Evolutionary conservation across 1,140 invertebrate genomes (phyloP).

Genomic region (Temnothorax curvispinosus): DNA sequence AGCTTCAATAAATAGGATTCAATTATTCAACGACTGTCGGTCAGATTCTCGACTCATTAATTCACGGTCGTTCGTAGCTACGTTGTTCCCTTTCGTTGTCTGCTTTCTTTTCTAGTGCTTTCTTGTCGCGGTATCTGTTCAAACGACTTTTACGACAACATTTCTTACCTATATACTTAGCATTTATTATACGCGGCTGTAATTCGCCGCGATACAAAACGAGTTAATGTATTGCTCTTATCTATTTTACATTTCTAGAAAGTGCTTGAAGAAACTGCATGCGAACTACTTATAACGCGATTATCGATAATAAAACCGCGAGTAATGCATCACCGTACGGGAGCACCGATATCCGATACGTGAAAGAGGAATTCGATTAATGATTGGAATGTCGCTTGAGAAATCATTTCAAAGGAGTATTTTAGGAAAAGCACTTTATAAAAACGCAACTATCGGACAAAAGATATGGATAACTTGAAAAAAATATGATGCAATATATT

Average conservation of each 20-base stretch:
- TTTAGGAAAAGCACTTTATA: background rate
- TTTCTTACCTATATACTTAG: conserved; percentile 1
- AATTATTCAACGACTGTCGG: background rate
- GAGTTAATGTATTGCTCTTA: conserved; percentile 15
- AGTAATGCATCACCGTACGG: background rate
- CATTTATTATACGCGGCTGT: background rate
- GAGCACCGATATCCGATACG: background rate
- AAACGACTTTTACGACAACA: conserved; percentile 19
- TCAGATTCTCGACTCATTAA: conserved; percentile 14
- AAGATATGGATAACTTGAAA: background rate
- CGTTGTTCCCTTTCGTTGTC: background rate
- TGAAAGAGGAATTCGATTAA: background rate
- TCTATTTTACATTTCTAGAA: conserved; percentile 41
- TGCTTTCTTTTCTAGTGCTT: conserved; percentile 27
- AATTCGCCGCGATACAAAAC: conserved; percentile 6
- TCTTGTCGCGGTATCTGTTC: background rate
- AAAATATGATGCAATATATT: background rate
- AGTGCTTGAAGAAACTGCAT: background rate
- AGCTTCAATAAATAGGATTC: conserved; percentile 11
- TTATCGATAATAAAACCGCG: background rate
- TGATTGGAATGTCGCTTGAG: background rate
- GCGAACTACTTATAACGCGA: background rate
- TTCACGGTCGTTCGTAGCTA: conserved; percentile 32
- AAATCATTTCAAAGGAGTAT: background rate
- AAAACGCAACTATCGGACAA: background rate